Percentiles rank a stretch among this genome's conserved stretches.
These are phyloP conservation scores for Tragelaphus oryx DNA, from an alignment of 2,797 vertebrate species.

Conservation along the genomic window DNA sequence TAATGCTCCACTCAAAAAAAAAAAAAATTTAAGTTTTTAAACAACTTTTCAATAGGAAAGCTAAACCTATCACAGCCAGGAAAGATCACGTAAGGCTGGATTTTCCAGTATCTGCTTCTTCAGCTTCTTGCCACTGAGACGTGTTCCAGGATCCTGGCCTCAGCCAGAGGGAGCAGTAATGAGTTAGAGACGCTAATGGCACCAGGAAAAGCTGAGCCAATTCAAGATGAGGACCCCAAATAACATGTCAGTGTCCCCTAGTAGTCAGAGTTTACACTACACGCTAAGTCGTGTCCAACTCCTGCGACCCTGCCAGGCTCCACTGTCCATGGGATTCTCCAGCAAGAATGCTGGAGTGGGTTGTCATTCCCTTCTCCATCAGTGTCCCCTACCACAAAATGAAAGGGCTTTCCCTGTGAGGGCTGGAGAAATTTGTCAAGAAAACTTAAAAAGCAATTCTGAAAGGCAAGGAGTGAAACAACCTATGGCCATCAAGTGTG, in stretches of 20 bases:
- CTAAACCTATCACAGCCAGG: conserved; percentile 44
- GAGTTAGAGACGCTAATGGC: background rate
- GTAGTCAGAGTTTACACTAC: background rate
- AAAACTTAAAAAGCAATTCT: background rate
- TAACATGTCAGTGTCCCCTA: background rate
- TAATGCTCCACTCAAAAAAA: conserved; percentile 5
- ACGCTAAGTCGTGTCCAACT: fast-evolving
- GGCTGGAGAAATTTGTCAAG: background rate
- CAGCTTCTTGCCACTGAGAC: background rate
- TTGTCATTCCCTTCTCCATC: background rate
- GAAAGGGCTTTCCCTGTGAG: background rate
- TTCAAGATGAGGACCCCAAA: background rate
- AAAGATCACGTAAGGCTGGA: conserved; percentile 39
- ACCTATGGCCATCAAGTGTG: background rate
- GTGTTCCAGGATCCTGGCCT: background rate
- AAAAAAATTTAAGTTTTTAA: background rate
- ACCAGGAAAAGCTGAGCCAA: background rate
- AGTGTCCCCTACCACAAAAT: background rate
- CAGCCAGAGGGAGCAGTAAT: background rate
- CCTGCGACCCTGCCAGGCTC: background rate
- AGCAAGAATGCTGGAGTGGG: background rate
- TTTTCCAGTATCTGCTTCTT: conserved; percentile 48
- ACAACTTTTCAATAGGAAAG: conserved; percentile 41
- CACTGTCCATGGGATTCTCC: background rate
- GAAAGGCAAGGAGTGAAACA: background rate